Percentiles rank a stretch among this genome's conserved stretches.
Conservation (phyloP, 2,113 vertebrate genomes). For the Clinocottus analis region DNA sequence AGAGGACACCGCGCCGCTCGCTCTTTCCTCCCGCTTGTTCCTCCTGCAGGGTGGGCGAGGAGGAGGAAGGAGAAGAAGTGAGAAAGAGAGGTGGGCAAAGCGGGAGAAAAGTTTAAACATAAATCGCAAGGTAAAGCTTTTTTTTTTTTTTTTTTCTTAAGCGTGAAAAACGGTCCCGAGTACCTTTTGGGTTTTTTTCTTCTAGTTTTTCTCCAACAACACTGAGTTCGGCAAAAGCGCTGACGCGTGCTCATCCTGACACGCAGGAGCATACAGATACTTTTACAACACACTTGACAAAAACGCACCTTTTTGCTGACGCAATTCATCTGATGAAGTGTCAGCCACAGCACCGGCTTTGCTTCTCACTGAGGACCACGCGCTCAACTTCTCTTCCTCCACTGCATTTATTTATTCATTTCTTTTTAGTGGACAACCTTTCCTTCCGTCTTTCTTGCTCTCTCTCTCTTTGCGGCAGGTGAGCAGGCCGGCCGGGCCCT, state of each 20-base stretch:
- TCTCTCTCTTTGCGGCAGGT: constrained; percentile 50
- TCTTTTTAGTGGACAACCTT: constrained; percentile 14
- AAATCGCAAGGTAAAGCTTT: constrained; percentile 72
- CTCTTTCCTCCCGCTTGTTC: constrained; percentile 62
- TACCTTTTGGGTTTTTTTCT: constrained; percentile 35
- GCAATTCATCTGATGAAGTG: constrained; percentile 67
- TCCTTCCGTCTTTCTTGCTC: constrained; percentile 36
- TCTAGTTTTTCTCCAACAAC: constrained; percentile 24
- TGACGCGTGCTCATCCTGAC: constrained; percentile 54
- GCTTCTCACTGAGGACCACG: constrained; percentile 44
- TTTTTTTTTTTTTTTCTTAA: constrained; percentile 52
- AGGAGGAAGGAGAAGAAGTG: constrained; percentile 29
- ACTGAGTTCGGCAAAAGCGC: constrained; percentile 51
- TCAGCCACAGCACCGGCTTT: constrained; percentile 59
- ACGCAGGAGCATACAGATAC: constrained; percentile 26
- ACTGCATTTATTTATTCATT: neutral
- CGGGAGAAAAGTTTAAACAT: constrained; percentile 70
- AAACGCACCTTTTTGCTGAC: constrained; percentile 50
- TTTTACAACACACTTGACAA: constrained; percentile 65
- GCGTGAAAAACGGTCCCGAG: constrained; percentile 60
- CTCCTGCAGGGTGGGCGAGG: constrained; percentile 61
- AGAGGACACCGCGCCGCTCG: constrained; percentile 49
- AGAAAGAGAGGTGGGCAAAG: constrained; percentile 45
- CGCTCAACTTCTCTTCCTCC: constrained; percentile 41
- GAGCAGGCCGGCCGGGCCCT: constrained; percentile 57